Evolutionary conservation across 2,113 vertebrate genomes (phyloP).

Genomic region (Lophura nycthemera): DNA sequence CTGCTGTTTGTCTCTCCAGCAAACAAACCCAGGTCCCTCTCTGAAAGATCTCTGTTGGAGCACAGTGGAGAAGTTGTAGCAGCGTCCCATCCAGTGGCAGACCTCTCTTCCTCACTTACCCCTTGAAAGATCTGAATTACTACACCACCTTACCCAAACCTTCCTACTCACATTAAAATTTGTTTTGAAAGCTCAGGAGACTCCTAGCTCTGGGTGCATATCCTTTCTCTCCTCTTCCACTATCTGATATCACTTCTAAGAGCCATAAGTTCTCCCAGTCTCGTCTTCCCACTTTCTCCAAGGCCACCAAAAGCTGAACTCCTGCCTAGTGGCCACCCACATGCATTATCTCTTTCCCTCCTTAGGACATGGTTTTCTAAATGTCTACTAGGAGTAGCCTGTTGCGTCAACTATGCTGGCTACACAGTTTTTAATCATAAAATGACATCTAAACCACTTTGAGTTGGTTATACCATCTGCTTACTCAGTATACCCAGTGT

Average conservation of each 20-base stretch:
- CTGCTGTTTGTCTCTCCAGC: background rate
- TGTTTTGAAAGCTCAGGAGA: background rate
- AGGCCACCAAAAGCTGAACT: background rate
- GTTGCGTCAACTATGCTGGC: background rate
- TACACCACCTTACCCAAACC: background rate
- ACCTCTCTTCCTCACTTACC: background rate
- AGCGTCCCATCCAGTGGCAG: background rate
- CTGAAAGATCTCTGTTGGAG: background rate
- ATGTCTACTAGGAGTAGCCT: background rate
- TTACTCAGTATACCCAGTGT: background rate
- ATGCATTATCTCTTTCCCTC: background rate
- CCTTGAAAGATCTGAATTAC: background rate
- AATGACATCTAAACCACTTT: constrained; percentile 7
- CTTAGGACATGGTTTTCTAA: background rate
- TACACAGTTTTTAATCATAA: constrained; percentile 11
- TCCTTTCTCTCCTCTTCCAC: background rate
- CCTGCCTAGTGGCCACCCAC: background rate
- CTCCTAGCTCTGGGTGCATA: background rate
- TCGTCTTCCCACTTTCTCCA: background rate
- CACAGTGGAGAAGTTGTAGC: background rate
- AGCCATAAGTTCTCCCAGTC: background rate
- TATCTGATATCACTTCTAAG: background rate
- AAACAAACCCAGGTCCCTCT: background rate
- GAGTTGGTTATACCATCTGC: background rate
- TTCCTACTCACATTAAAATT: background rate